These are phyloP conservation scores for Eurytoma adleriae DNA, from an alignment of 2,888 invertebrate species.

Conservation along the genomic window DNA sequence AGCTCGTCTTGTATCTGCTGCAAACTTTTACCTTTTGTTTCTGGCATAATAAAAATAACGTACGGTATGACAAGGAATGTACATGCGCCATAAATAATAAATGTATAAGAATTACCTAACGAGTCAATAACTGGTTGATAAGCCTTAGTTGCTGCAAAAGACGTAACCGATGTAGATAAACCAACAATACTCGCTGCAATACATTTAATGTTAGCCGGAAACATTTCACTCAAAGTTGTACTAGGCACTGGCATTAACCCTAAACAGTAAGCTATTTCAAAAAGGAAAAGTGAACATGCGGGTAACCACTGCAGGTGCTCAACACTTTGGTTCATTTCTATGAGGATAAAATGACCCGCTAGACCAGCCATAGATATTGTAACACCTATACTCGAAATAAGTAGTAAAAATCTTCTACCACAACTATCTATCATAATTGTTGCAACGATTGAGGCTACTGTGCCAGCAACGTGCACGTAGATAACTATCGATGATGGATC, in stretches of 20 bases:
- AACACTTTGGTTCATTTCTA: conserved; percentile 1
- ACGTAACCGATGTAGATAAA: conserved; percentile 61
- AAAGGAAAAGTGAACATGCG: conserved; percentile 36
- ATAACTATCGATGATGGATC: conserved; percentile 66
- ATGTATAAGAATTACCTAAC: conserved; percentile 62
- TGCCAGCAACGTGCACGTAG: conserved; percentile 62
- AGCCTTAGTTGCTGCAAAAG: conserved; percentile 64
- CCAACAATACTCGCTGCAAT: conserved; percentile 63
- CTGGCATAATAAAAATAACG: conserved; percentile 59
- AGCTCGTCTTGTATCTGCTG: conserved; percentile 58
- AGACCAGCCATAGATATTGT: conserved; percentile 57
- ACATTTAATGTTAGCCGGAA: conserved; percentile 66
- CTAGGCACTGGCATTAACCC: conserved; percentile 64
- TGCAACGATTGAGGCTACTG: conserved; percentile 62
- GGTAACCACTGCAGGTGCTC: conserved; percentile 31
- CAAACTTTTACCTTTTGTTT: conserved; percentile 68
- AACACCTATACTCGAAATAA: conserved; percentile 64
- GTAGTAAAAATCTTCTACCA: conserved; percentile 66
- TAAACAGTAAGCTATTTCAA: conserved; percentile 25
- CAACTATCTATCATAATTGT: conserved; percentile 66
- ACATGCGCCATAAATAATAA: conserved; percentile 62
- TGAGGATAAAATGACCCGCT: conserved; percentile 58
- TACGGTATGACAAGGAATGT: conserved; percentile 54
- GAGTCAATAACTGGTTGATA: conserved; percentile 65
- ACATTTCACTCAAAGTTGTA: conserved; percentile 66